Evolutionary conservation across 2,797 vertebrate genomes (phyloP), one percentile per base, ranked within the genome.

Genomic region (Gobionotothen gibberifrons): DNA sequence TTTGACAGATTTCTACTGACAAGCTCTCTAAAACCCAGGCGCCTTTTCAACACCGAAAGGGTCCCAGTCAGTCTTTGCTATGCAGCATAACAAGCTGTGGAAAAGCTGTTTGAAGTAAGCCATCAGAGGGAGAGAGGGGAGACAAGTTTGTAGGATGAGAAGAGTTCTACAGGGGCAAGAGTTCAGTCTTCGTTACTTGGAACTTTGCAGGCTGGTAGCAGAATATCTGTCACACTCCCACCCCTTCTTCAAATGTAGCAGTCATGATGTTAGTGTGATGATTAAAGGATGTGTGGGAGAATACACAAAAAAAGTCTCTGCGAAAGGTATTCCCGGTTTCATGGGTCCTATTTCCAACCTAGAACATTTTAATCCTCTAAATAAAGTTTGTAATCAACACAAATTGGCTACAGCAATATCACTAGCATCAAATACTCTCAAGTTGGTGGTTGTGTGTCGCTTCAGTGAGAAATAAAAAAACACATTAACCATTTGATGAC

Each of bases 1-100:
- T 89, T 67, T 90, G 90, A 91, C 79, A 80, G 78, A 91, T 92
- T 83, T 87, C 83, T 83, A 48, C 84, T 80, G 90, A 93, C 90
- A 89, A 75, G 82, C 68, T 81, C 78, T 52, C 76, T 51, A 61
- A 88, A 87, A 87, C 80, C 79, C 81, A 44, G 69, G 69, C 81
- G 68, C 46, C 74, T 77, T 86, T 76, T 85, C 74, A 79, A 78
- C 69, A 74, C 14, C 32, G 54, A 65, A 70, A 78, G 53, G 81
- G 83, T 82, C 72, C 26, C 52, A 63, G 78, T 66, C 62, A 17
- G 67, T 79, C 69, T 83, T 70, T 68, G 60, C 67, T 83, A 36
- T 81, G 73, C 85, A 48, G 73, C 69, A 56, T 61, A 66, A 57
- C 78, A 78, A n/a, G 29, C 73, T 85, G 72, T 69, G 77, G 63